These are phyloP conservation scores for Tenthredo notha DNA, from an alignment of 2,888 invertebrate species.

Conservation along the genomic window DNA sequence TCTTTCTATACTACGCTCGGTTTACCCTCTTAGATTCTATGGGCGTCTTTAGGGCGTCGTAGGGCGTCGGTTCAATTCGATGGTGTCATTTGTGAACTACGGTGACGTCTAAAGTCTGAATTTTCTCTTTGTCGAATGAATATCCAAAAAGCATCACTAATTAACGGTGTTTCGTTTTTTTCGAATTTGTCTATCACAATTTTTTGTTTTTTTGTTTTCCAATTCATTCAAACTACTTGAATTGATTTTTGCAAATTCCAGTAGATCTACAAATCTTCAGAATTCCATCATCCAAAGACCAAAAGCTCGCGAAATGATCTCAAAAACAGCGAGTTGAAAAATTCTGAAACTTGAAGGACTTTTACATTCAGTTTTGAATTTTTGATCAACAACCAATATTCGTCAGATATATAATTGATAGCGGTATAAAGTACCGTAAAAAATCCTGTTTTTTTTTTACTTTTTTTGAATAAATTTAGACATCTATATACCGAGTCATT, in stretches of 20 bases:
- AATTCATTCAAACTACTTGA: neutral
- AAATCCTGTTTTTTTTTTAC: neutral
- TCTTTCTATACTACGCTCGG: conserved; percentile 39
- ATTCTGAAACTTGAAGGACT: too few species aligned
- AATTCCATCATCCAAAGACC: too few species aligned
- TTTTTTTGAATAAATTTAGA: conserved; percentile 67
- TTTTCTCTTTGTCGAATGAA: neutral
- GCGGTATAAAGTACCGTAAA: neutral
- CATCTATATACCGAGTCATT: neutral
- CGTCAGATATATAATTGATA: too few species aligned
- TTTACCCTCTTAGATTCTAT: conserved; percentile 39
- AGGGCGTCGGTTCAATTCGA: conserved; percentile 34
- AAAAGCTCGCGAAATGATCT: too few species aligned
- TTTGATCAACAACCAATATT: too few species aligned
- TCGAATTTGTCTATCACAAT: neutral
- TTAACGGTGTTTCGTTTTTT: neutral
- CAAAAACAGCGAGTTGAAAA: too few species aligned
- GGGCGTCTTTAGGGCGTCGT: conserved; percentile 42
- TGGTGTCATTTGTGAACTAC: conserved; percentile 44
- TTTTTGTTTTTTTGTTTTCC: too few species aligned
- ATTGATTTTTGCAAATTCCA: too few species aligned
- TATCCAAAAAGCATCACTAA: neutral
- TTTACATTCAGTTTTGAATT: too few species aligned
- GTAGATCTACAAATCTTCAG: too few species aligned
- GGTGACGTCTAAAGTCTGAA: conserved; percentile 12